Conservation (phyloP, 1,140 invertebrate genomes). For the Probaryconus sp. region DNA sequence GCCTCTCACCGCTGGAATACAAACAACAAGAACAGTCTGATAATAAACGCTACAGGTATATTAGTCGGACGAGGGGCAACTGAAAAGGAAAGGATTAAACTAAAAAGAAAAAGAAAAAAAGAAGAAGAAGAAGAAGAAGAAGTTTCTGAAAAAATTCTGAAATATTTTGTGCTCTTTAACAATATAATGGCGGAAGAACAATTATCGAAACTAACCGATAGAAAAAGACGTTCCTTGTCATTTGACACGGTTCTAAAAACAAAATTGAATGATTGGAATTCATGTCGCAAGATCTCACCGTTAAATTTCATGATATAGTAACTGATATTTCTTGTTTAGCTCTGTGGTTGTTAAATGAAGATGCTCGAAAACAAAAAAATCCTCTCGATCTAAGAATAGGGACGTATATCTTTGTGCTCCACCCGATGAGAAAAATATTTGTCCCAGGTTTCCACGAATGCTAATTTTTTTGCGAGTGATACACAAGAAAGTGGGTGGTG, state of each 20-base stretch:
- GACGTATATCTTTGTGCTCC: not conserved
- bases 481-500: constrained; percentile 62
- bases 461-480: constrained; percentile 38
- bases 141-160: too few relatives aligned
- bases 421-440: constrained; percentile 38
- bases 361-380: too few relatives aligned
- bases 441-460: constrained; percentile 43
- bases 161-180: too few relatives aligned
- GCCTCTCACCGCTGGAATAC: constrained; percentile 38
- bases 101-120: not conserved
- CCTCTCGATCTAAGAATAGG: not conserved
- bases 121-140: not conserved
- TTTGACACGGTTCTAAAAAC: too few relatives aligned
- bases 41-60: constrained; percentile 35
- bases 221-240: too few relatives aligned
- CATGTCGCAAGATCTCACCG: too few relatives aligned
- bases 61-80: constrained; percentile 1
- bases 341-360: too few relatives aligned
- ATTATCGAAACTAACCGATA: too few relatives aligned
- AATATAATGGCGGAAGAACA: too few relatives aligned
- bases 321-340: too few relatives aligned
- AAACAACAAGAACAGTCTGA: constrained; percentile 35
- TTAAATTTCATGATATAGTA: too few relatives aligned
- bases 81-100: not conserved
- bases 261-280: too few relatives aligned